These are phyloP conservation scores for Holothuria scabra DNA, from an alignment of 53 echinoderm and acorn worm species.

Conservation along the genomic window DNA sequence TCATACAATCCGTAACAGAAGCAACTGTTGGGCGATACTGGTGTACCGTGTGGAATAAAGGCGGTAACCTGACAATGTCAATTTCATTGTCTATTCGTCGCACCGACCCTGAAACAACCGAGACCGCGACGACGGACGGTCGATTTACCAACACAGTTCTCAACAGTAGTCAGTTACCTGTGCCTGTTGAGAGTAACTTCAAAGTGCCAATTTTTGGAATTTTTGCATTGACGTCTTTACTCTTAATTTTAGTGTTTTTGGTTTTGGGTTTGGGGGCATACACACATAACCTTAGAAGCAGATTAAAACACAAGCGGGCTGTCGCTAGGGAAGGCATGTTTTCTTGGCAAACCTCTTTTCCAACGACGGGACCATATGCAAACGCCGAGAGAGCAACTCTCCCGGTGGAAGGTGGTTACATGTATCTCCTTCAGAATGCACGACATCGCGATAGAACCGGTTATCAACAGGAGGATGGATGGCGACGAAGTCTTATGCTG, in stretches of 20 bases:
- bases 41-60: constrained; percentile 51
- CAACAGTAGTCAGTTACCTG: constrained; percentile 1
- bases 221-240: constrained; percentile 25
- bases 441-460: constrained; percentile 2
- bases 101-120: not conserved
- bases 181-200: constrained; percentile 12
- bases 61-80: constrained; percentile 38
- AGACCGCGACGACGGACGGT: not conserved
- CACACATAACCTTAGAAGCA: constrained; percentile 32
- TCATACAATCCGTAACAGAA: constrained; percentile 18
- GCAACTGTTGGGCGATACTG: constrained; percentile 39
- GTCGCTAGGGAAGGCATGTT: constrained; percentile 14
- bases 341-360: constrained; percentile 35
- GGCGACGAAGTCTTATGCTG: constrained; percentile 20
- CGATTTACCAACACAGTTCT: not conserved
- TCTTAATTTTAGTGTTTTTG: constrained; percentile 25
- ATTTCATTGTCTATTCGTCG: constrained; percentile 26
- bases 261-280: constrained; percentile 27
- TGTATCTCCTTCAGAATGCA: constrained; percentile 33
- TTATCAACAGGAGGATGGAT: not conserved
- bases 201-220: constrained; percentile 45
- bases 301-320: constrained; percentile 25
- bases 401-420: constrained; percentile 35
- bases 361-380: not conserved
- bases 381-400: constrained; percentile 21